Percentiles rank a stretch among this genome's conserved stretches.
Evolutionary conservation across 37 sponge, comb jelly and placozoan species (phyloP).

Genomic region (Ianthella basta): DNA sequence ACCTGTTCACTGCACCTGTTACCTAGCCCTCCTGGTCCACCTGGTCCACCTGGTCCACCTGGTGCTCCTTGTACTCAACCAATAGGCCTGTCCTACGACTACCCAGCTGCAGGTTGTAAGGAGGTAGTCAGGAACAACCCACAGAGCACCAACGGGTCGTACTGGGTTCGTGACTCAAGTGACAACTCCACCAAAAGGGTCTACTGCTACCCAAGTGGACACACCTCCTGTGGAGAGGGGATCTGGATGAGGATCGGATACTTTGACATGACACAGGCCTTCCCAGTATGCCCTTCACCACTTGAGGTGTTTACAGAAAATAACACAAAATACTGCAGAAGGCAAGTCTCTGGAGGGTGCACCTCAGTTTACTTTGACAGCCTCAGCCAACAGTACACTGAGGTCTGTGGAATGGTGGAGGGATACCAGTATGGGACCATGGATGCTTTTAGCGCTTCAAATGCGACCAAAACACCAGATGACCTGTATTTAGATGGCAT

Average conservation of each 20-base stretch:
- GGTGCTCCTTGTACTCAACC: too few species aligned
- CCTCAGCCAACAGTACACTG: neutral
- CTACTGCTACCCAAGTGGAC: neutral
- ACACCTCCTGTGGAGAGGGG: slow-evolving; percentile 12
- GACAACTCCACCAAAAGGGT: neutral
- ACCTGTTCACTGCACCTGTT: neutral
- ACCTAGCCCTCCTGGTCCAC: too few species aligned
- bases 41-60: too few species aligned
- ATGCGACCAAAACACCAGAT: too few species aligned
- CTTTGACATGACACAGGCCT: neutral
- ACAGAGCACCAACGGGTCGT: neutral
- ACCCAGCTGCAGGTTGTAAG: too few species aligned
- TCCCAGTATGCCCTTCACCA: slow-evolving; percentile 2
- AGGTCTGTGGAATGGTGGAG: slow-evolving; percentile 21
- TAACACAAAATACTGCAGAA: slow-evolving; percentile 5
- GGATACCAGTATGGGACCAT: slow-evolving; percentile 10
- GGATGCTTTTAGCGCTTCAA: too few species aligned
- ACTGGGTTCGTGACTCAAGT: slow-evolving; percentile 12
- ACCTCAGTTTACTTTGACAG: slow-evolving; percentile 19
- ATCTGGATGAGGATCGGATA: slow-evolving; percentile 26
- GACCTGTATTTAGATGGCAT: too few species aligned
- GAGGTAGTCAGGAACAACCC: neutral
- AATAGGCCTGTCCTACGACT: too few species aligned
- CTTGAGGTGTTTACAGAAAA: neutral
- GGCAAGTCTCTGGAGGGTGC: neutral